Percentiles rank a stretch among this genome's conserved stretches.
These are phyloP conservation scores for Trachymyrmex septentrionalis DNA, from an alignment of 1,140 invertebrate genomes.

Conservation along the genomic window DNA sequence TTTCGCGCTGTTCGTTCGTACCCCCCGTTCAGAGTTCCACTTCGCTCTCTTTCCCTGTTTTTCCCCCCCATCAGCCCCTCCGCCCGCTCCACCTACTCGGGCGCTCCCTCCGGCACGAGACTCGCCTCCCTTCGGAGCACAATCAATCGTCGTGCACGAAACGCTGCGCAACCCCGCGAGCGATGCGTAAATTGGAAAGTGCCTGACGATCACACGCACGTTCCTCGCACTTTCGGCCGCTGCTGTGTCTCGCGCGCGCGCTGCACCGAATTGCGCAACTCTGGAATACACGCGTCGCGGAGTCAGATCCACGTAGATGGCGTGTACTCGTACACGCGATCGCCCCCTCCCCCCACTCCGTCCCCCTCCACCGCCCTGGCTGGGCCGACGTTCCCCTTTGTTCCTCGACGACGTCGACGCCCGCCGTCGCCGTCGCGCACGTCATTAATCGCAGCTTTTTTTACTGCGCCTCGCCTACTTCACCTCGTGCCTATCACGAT, in stretches of 20 bases:
- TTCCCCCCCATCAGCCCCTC: neutral
- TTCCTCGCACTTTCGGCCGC: constrained; percentile 4
- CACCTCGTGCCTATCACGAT: neutral
- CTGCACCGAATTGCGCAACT: constrained; percentile 74
- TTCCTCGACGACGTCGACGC: constrained; percentile 53
- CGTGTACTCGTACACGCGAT: constrained; percentile 57
- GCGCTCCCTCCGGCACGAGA: constrained; percentile 24
- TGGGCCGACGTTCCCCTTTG: constrained; percentile 62
- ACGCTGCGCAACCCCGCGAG: constrained; percentile 51
- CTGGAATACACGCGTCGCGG: constrained; percentile 59
- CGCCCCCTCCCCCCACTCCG: neutral
- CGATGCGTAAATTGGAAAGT: constrained; percentile 62
- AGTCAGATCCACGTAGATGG: constrained; percentile 66
- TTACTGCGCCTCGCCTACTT: constrained; percentile 3
- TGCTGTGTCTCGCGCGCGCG: constrained; percentile 57
- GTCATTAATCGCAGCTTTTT: constrained; percentile 29
- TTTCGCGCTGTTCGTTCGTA: constrained; percentile 44
- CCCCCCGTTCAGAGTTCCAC: constrained; percentile 59
- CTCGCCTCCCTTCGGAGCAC: constrained; percentile 58
- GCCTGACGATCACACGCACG: constrained; percentile 37
- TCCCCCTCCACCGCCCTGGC: constrained; percentile 15
- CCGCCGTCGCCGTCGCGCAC: constrained; percentile 18
- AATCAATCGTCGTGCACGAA: constrained; percentile 61
- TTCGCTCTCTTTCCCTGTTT: neutral
- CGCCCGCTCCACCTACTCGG: constrained; percentile 34